Evolutionary conservation across 2,113 vertebrate genomes (phyloP).

Genomic region (Apistogramma diplotaenia): DNA sequence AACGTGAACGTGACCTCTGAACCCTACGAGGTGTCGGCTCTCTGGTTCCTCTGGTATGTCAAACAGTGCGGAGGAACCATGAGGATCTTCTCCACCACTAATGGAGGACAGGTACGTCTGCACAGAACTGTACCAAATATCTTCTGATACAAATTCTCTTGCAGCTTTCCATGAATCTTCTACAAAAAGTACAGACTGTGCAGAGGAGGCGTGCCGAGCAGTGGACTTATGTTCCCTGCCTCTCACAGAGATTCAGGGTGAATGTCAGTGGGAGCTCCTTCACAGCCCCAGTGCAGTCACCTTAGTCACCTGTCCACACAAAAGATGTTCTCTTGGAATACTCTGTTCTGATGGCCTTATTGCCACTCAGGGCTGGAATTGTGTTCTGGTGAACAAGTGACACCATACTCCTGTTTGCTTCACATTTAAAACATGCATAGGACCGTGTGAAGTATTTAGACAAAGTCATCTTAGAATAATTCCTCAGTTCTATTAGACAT

Average conservation of each 20-base stretch:
- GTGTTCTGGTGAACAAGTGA: slow-evolving; percentile 35
- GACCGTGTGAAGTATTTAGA: neutral
- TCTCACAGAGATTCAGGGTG: neutral
- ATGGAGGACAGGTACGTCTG: slow-evolving; percentile 90
- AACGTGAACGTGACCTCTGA: slow-evolving; percentile 94
- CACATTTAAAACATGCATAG: neutral
- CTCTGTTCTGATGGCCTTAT: slow-evolving; percentile 16
- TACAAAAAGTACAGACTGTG: neutral
- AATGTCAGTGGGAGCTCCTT: neutral
- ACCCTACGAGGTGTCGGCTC: slow-evolving; percentile 92
- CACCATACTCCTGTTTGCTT: slow-evolving; percentile 1
- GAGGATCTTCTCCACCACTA: slow-evolving; percentile 90
- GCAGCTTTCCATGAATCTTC: neutral
- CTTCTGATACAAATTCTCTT: neutral
- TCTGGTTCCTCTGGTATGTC: slow-evolving; percentile 98
- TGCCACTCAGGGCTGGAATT: slow-evolving; percentile 26
- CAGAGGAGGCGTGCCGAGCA: neutral
- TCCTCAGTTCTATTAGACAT: neutral
- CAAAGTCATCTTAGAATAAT: neutral
- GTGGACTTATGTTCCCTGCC: neutral
- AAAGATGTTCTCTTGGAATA: slow-evolving; percentile 36
- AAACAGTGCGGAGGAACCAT: slow-evolving; percentile 93
- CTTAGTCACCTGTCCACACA: slow-evolving; percentile 14
- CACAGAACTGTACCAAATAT: neutral
- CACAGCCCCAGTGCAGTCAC: neutral